Base-by-base conservation (phyloP, 2,888 invertebrate genomes). In the Pollenia griseotomentosa region DNA sequence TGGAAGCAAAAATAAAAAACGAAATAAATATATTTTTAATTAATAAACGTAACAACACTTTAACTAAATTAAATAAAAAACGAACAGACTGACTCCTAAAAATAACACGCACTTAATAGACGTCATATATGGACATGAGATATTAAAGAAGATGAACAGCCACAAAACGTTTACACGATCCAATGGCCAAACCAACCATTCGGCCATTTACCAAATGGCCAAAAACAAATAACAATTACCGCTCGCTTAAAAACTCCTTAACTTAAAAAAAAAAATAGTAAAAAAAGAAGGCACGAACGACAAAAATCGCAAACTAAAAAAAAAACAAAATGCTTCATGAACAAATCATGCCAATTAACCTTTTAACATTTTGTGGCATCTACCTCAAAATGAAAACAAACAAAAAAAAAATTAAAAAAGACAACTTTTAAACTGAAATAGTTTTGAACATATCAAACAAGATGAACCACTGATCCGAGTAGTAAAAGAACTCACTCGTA, bases 331-430 rank as follows among this genome's bases (percentile, higher is more conserved):
- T 74, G 66, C 57, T 79, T 66, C 66, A 83, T 85, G 87, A 82
- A 86, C 86, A 88, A 88, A 88, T 86, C 87, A 88, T 87, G 85
- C 88, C 88, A 88, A 88, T 88, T 88, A 88, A 88, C 88, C 88
- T 88, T 88, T 88, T 88, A 88, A 87, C 88, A 88, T 88, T 87
- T 80, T 66, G 81, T 73, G 71, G 73, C 81, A 81, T 83, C 73
- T 75, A 63, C 63, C 33, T 53, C 68, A 10, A 77, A 77, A 65
- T 46, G 10, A 40, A 55, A 59, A n/a, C 8, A 12, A n/a, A 71
- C 1, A 33, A n/a, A n/a, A 12, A 2, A 14, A 16, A 11, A 19
- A 14, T 33, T 23, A 51, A 66, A 48, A 78, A 83, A 78, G 66
- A 68, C 68, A 70, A 71, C 70, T 78, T 86, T 85, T 86, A 48